Conservation (phyloP, 2,888 invertebrate species). For the Pandemis cinnamomeana region DNA sequence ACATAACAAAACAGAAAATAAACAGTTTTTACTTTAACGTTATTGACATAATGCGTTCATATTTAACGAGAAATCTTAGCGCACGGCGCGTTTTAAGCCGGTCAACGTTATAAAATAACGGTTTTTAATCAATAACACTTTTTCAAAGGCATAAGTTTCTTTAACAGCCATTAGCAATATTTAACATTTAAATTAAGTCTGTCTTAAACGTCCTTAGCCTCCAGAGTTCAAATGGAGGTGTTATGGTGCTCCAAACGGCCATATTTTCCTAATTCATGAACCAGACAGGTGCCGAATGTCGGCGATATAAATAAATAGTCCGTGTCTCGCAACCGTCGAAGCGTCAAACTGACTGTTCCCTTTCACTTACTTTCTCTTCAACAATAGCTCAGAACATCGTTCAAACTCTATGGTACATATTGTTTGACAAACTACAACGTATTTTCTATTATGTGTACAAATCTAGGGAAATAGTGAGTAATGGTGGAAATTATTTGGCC, state of each 20-base stretch:
- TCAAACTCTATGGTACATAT: conserved; percentile 11
- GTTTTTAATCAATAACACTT: background rate
- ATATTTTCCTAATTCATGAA: background rate
- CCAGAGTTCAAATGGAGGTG: background rate
- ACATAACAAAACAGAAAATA: background rate
- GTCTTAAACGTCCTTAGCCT: background rate
- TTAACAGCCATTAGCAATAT: background rate
- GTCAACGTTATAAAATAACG: background rate
- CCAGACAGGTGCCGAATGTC: background rate
- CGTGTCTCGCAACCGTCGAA: conserved; percentile 25
- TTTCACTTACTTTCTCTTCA: conserved; percentile 61
- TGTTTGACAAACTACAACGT: conserved; percentile 1
- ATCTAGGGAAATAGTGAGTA: background rate
- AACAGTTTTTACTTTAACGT: background rate
- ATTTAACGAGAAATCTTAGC: background rate
- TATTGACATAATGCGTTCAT: no score
- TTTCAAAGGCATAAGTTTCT: background rate
- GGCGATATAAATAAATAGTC: conserved; percentile 32
- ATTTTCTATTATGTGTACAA: background rate
- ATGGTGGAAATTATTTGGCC: background rate
- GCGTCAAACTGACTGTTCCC: conserved; percentile 44
- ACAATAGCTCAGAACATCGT: conserved; percentile 49
- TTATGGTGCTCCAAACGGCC: background rate
- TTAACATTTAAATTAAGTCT: background rate
- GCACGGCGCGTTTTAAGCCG: background rate